phyloP scores from a whole-genome alignment of 2,113 vertebrate species.

The Tupaia tana region DNA sequence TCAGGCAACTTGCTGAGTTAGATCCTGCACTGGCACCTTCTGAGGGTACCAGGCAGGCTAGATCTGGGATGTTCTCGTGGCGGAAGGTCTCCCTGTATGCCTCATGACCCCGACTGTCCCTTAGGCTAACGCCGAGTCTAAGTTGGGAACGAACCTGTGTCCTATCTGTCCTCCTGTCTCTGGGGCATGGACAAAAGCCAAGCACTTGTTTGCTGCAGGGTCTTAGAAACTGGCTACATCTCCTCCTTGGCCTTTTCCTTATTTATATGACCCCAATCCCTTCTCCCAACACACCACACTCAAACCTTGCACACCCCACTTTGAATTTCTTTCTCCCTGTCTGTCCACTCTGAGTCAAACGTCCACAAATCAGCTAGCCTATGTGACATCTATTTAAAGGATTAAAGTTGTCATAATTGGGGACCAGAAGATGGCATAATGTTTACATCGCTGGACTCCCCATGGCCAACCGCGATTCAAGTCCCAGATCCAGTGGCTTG shows the following conservation, averaged over 20 bases:
- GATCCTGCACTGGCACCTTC: background rate
- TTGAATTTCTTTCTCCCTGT: fast-evolving
- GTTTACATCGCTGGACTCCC: too few relatives aligned
- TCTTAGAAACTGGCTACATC: background rate
- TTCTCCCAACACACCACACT: too few relatives aligned
- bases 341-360: background rate
- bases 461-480: too few relatives aligned
- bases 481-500: too few relatives aligned
- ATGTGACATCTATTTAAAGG: background rate
- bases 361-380: background rate
- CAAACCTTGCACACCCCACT: background rate
- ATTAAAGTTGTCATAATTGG: background rate
- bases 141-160: background rate
- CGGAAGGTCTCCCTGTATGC: background rate
- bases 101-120: background rate
- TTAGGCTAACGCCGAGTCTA: background rate
- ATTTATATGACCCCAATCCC: background rate
- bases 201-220: background rate
- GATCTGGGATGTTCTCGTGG: background rate
- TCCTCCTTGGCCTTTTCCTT: background rate
- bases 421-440: too few relatives aligned
- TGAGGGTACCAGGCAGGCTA: background rate
- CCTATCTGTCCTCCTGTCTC: background rate
- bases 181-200: too few relatives aligned
- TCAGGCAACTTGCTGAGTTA: background rate